Conservation (phyloP, 1,140 invertebrate genomes). For the Drosophila arawakana region DNA sequence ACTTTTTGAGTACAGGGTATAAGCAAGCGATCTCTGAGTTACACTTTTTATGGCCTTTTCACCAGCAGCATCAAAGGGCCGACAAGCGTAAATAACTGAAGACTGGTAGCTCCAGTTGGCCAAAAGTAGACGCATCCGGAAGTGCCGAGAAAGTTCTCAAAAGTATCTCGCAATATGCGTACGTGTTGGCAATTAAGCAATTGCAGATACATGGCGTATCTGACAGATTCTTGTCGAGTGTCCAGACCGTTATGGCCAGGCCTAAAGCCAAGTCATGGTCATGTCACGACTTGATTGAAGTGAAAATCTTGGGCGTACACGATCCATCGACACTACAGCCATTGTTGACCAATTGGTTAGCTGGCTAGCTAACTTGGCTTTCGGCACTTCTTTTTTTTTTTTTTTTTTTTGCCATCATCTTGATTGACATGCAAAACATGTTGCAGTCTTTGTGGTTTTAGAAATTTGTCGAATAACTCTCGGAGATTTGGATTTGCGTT, state of each 20-base stretch:
- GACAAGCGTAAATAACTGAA: slow-evolving; percentile 10
- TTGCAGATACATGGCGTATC: neutral
- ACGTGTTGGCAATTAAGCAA: slow-evolving; percentile 7
- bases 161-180: slow-evolving; percentile 6
- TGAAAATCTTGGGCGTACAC: slow-evolving; percentile 12
- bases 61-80: slow-evolving; percentile 32
- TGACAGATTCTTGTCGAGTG: neutral
- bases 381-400: neutral
- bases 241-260: neutral
- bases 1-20: neutral
- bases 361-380: neutral
- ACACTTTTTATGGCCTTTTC: slow-evolving; percentile 44
- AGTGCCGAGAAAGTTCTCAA: slow-evolving; percentile 57
- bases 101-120: neutral
- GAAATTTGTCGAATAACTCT: slow-evolving; percentile 32
- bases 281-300: neutral
- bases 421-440: slow-evolving; percentile 49
- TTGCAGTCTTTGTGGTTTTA: slow-evolving; percentile 27
- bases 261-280: slow-evolving; percentile 4
- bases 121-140: slow-evolving; percentile 22
- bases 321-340: slow-evolving; percentile 4
- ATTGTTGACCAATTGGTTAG: neutral
- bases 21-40: slow-evolving; percentile 23
- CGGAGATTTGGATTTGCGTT: slow-evolving; percentile 27
- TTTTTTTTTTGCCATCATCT: slow-evolving; percentile 36